Percentiles rank a stretch among this genome's conserved stretches.
These are phyloP conservation scores for Ectemnius continuus DNA, from an alignment of 2,888 invertebrate species.

Conservation along the genomic window DNA sequence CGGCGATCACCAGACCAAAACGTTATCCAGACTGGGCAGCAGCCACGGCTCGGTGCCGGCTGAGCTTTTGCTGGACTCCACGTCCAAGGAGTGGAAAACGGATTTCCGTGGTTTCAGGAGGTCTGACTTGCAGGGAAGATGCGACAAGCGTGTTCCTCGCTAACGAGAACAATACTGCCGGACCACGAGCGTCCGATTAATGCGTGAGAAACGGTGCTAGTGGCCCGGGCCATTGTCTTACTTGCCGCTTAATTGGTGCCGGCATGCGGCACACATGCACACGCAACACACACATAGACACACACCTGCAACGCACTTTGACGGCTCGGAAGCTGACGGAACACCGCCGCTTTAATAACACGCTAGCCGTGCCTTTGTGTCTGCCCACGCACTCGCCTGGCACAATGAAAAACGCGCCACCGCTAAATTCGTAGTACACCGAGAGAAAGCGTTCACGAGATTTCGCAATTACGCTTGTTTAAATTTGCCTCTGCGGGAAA, in stretches of 20 bases:
- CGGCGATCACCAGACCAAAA: constrained; percentile 61
- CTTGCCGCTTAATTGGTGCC: constrained; percentile 35
- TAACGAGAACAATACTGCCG: constrained; percentile 32
- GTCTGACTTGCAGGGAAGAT: constrained; percentile 50
- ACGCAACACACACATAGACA: not conserved
- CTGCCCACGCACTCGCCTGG: not conserved
- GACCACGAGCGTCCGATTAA: constrained; percentile 51
- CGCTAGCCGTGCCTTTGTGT: not conserved
- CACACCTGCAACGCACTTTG: constrained; percentile 5
- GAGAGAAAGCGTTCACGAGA: not conserved
- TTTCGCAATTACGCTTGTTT: too few species aligned
- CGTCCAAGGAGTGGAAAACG: constrained; percentile 54
- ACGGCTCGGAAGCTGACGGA: not conserved
- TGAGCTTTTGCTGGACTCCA: constrained; percentile 34
- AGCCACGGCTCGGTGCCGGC: constrained; percentile 48
- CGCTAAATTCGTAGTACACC: not conserved
- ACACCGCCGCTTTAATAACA: constrained; percentile 4
- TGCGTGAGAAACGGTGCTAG: constrained; percentile 27
- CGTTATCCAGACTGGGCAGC: constrained; percentile 54
- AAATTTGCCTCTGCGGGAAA: too few species aligned
- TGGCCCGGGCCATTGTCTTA: constrained; percentile 10
- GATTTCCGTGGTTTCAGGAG: constrained; percentile 58
- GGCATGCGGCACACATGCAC: constrained; percentile 20
- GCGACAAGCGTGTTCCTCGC: constrained; percentile 25
- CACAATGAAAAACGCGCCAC: not conserved